Base-by-base conservation (phyloP, 2,888 invertebrate genomes). In the Creontiades dilutus region DNA sequence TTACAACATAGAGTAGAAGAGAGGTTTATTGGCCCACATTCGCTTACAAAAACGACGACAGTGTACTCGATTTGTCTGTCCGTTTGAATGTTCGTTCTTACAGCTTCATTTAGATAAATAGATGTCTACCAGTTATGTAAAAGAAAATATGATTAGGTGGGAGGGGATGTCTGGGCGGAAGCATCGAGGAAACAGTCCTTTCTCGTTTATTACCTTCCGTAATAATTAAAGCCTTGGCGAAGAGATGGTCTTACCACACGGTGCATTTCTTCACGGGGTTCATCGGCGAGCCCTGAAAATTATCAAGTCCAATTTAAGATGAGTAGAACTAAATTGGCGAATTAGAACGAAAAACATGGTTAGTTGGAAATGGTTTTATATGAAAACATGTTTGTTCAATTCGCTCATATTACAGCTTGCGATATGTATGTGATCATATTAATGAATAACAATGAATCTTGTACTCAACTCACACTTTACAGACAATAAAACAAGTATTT, bases 221-320 rank as follows among this genome's bases (percentile, higher is more conserved):
- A 13, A 68, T 27, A 52, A 52, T 78, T 78, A 78, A 78, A 78
- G 78, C 78, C 78, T 46, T 78, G 16, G 57, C 28, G 55, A n/a
- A 37, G 46, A 12, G 76, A 85, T 37, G 37, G 37, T 37, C 37
- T 90, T 78, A 96, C 96, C 95, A 96, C 78, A 96, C 95, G 81
- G 93, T 93, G 92, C 96, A 96, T 92, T 95, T 95, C 47, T 94
- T 93, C 61, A 92, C 92, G 0, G 95, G 95, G 92, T 96, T 95
- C 95, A 96, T 95, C 81, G 93, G 94, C 0, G 95, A 94, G 14
- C 95, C 95, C 88, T 88, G 78, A 7, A 88, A 78, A 52, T 2
- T 52, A 16, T 5, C 3, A 12, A 52, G 11, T 14, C 52, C 3
- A 52, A 2, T 37, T 37, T 37, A 11, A 52, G 52, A 52, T 16